phyloP scores from a whole-genome alignment of 2,888 invertebrate genomes.

The Drosophila ezoana region DNA sequence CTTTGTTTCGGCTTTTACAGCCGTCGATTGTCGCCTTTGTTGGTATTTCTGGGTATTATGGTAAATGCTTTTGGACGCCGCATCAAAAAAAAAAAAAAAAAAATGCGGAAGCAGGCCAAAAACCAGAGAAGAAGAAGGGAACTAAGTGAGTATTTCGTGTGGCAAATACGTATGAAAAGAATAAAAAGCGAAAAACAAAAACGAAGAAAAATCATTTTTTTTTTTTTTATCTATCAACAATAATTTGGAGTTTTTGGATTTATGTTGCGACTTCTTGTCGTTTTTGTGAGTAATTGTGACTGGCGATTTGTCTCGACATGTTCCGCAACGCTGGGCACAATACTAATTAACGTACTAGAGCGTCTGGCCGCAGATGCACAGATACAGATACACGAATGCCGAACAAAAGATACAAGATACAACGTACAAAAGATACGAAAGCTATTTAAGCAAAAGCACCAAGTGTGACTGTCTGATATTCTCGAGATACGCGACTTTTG shows the following conservation, averaged over 20 bases:
- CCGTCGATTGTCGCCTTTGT: constrained; percentile 24
- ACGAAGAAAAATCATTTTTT: background rate
- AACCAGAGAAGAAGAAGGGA: background rate
- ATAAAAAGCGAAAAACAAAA: background rate
- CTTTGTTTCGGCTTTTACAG: constrained; percentile 7
- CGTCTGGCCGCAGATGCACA: constrained; percentile 36
- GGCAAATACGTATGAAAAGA: background rate
- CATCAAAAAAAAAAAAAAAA: constrained; percentile 25
- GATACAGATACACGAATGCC: background rate
- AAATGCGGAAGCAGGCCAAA: constrained; percentile 52
- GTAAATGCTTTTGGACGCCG: constrained; percentile 21
- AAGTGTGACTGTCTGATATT: background rate
- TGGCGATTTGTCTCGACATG: constrained; percentile 50
- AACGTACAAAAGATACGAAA: background rate
- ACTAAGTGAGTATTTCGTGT: background rate
- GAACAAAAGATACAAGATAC: constrained; percentile 7
- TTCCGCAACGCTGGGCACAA: constrained; percentile 67
- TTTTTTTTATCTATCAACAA: constrained; percentile 1
- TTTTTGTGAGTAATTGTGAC: constrained; percentile 48
- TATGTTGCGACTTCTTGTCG: constrained; percentile 5
- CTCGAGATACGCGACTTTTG: constrained; percentile 16
- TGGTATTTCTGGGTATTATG: constrained; percentile 31
- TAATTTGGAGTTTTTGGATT: constrained; percentile 14
- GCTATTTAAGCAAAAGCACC: background rate
- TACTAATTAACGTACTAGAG: constrained; percentile 65